Evolutionary conservation across 2,888 invertebrate genomes (phyloP).

Genomic region (Eupithecia exiguata): DNA sequence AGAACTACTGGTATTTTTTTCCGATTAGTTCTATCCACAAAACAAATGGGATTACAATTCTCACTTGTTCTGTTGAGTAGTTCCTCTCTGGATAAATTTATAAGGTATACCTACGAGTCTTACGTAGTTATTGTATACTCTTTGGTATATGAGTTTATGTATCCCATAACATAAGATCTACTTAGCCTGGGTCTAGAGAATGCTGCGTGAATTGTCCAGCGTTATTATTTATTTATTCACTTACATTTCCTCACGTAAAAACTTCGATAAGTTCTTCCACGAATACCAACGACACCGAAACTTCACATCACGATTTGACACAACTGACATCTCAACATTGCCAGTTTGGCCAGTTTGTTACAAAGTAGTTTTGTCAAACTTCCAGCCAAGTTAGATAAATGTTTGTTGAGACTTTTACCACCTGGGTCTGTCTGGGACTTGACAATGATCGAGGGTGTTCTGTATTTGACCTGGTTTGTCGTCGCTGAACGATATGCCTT

Average conservation of each 20-base stretch:
- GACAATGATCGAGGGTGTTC: constrained; percentile 64
- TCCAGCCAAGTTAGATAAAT: constrained; percentile 62
- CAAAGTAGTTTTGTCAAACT: constrained; percentile 44
- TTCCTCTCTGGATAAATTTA: too few relatives aligned
- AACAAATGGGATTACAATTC: too few relatives aligned
- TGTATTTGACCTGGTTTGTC: constrained; percentile 34
- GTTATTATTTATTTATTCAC: too few relatives aligned
- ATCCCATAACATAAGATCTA: too few relatives aligned
- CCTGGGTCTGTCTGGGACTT: constrained; percentile 55
- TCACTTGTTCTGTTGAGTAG: too few relatives aligned
- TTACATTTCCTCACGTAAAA: neutral
- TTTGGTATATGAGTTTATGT: too few relatives aligned
- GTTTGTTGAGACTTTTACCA: constrained; percentile 61
- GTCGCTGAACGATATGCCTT: constrained; percentile 28
- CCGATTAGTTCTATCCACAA: too few relatives aligned
- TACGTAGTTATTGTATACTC: too few relatives aligned
- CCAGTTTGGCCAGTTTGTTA: constrained; percentile 28
- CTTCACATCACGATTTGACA: constrained; percentile 3
- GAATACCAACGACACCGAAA: neutral
- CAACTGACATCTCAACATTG: neutral
- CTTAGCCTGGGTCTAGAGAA: too few relatives aligned
- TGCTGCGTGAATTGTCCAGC: too few relatives aligned
- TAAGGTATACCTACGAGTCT: too few relatives aligned
- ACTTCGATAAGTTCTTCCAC: neutral
- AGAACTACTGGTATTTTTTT: too few relatives aligned